Conservation (phyloP, 2,113 vertebrate genomes). For the Oophaga pumilio region DNA sequence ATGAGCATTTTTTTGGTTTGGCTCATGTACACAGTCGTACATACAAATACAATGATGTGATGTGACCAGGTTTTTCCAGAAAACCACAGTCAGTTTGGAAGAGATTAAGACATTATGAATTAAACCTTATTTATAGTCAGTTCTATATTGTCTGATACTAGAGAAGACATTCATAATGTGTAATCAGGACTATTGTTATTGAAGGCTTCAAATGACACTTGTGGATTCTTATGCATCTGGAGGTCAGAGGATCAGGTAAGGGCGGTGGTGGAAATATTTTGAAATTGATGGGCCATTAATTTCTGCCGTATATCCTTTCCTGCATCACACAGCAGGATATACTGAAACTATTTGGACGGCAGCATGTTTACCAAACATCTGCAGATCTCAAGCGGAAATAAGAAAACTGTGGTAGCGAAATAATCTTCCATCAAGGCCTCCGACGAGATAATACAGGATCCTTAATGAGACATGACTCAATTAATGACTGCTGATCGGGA, state of each 20-base stretch:
- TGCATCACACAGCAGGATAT: background rate
- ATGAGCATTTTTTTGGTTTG: no score
- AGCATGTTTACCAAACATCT: slow-evolving; percentile 34
- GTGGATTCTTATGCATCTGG: background rate
- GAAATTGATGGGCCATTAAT: background rate
- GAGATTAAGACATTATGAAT: no score
- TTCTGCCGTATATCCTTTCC: background rate
- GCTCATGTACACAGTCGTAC: no score
- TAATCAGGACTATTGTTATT: background rate
- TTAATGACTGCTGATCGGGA: slow-evolving; percentile 58
- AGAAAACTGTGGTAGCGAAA: slow-evolving; percentile 2
- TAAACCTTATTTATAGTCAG: no score
- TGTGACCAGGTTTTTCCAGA: no score
- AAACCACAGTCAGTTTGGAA: no score
- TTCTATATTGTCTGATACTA: no score
- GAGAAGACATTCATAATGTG: background rate
- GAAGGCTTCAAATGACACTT: no score
- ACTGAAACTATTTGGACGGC: background rate
- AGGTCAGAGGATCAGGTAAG: background rate
- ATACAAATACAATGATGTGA: no score
- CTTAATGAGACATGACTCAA: slow-evolving; percentile 58
- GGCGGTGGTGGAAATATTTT: background rate
- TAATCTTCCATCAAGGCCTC: slow-evolving; percentile 40
- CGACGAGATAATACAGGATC: slow-evolving; percentile 53
- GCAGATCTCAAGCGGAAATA: slow-evolving; percentile 27